Evolutionary conservation across 2,888 invertebrate species (phyloP), one percentile per base, ranked within the genome.

Genomic region (Lymantria dispar): DNA sequence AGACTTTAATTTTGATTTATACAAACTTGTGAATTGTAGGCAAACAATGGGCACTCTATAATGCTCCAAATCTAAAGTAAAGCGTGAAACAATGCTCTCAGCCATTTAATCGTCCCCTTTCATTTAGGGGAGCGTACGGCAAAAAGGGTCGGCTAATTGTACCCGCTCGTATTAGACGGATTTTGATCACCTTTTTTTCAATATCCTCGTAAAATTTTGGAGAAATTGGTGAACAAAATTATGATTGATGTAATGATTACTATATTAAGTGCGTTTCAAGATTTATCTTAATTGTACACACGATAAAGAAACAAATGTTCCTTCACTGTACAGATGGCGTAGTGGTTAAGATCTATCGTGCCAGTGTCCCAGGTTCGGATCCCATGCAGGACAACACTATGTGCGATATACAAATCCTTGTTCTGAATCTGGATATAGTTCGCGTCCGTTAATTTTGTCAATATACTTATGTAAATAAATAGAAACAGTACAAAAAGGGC

Each of bases 11-110:
- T 64, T 65, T 62, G 68, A 72, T 74, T 70, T 68, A 72, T 66
- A 42, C 39, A 30, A 14, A 42, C 42, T 11, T 9, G 13, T 13
- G 33, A 45, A 48, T 36, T 41, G 10, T 48, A 46, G 30, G 38
- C 30, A 54, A 43, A 68, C 65, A 66, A 68, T 56, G 53, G 52
- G 44, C 43, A 50, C 48, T 49, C 48, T 45, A 53, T 54, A 59
- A 66, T 53, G 52, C 59, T 52, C 43, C 49, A 62, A 60, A 58
- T 60, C 54, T 47, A 52, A 65, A 64, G 14, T 45, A n/a, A 41
- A 13, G 64, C 62, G 58, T 58, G 62, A 64, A 70, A 74, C 72
- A 76, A 76, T 74, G 66, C 65, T 62, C 63, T 67, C 56, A 68
- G 64, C 64, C 65, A 70, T 72, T 72, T 33, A 43, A 47, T 51